These are phyloP conservation scores for Acropora tenuis DNA, from an alignment of 64 coral and sea anemone genomes.

Conservation along the genomic window DNA sequence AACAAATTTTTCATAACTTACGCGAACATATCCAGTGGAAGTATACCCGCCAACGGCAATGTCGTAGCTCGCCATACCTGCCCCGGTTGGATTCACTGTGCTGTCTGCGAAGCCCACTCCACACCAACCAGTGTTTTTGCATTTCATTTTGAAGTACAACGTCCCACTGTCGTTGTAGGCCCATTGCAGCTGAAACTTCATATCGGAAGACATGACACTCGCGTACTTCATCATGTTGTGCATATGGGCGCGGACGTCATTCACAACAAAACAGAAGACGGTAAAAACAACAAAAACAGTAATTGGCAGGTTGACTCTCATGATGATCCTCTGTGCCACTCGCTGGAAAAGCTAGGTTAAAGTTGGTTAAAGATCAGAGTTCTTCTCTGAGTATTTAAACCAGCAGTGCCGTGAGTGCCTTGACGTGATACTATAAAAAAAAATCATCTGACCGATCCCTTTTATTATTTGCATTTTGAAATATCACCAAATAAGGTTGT, in stretches of 20 bases:
- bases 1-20: not conserved
- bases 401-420: not conserved
- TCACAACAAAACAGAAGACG: not conserved
- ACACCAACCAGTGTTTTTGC: conserved; percentile 3
- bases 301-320: not conserved
- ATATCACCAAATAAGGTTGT: too few relatives aligned
- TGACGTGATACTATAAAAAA: not conserved
- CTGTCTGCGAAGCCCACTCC: not conserved
- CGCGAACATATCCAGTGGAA: not conserved
- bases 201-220: not conserved
- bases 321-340: not conserved
- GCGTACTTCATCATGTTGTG: not conserved
- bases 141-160: conserved; percentile 15
- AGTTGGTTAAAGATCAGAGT: not conserved
- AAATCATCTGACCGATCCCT: not conserved
- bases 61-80: not conserved
- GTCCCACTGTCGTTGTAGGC: not conserved
- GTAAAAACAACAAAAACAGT: not conserved
- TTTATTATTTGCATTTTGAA: not conserved
- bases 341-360: not conserved
- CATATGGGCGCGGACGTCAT: not conserved
- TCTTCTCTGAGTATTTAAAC: not conserved
- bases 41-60: conserved; percentile 2
- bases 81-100: not conserved
- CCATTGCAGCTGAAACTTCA: not conserved